Conservation (phyloP, 2,888 invertebrate genomes). For the Anthophora plumipes region DNA sequence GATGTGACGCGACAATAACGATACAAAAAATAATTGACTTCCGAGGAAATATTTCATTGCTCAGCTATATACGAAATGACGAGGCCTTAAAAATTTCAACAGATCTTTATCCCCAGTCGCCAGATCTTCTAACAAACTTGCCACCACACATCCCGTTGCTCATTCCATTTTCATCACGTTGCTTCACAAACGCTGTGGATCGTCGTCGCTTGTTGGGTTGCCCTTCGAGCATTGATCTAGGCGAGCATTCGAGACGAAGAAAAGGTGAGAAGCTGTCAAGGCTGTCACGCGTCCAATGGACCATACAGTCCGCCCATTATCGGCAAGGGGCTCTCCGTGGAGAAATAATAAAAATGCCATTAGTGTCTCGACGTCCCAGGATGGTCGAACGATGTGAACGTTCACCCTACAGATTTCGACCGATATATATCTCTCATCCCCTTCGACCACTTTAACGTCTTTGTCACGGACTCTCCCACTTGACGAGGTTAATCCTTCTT, state of each 20-base stretch:
- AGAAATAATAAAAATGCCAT: slow-evolving; percentile 85
- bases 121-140: neutral
- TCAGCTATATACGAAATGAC: too few species aligned
- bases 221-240: slow-evolving; percentile 29
- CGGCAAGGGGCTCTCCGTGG: slow-evolving; percentile 62
- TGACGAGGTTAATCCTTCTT: slow-evolving; percentile 82
- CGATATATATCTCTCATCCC: slow-evolving; percentile 73
- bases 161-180: neutral
- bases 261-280: slow-evolving; percentile 79
- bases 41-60: too few species aligned
- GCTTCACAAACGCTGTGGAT: slow-evolving; percentile 4
- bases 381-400: slow-evolving; percentile 72
- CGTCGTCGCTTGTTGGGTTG: neutral
- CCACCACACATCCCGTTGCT: neutral
- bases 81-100: neutral
- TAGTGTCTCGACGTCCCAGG: slow-evolving; percentile 78
- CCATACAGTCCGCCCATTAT: slow-evolving; percentile 78
- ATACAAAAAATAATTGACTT: too few species aligned
- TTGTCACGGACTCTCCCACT: slow-evolving; percentile 76
- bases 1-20: too few species aligned
- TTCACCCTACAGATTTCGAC: slow-evolving; percentile 76
- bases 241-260: slow-evolving; percentile 43
- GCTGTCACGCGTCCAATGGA: slow-evolving; percentile 82
- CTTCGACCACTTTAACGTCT: slow-evolving; percentile 75
- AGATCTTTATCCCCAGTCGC: too few species aligned